Conservation (phyloP, 2,797 vertebrate species). For the Pachyuromys duprasi region DNA sequence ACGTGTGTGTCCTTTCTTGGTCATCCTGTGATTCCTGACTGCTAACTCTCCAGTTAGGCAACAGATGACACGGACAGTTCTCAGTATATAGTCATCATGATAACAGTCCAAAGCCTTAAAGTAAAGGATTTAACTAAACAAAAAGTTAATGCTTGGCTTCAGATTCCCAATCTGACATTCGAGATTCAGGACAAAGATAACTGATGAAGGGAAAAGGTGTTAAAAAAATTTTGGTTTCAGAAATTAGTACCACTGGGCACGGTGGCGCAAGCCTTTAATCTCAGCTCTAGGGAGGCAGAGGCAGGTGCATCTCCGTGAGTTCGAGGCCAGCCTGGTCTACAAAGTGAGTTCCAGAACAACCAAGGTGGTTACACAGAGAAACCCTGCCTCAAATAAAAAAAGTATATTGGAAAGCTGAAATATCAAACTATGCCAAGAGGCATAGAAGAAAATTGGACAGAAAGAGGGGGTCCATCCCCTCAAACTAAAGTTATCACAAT, state of each 20-base stretch:
- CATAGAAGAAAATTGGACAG: neutral
- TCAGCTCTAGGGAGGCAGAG: too few relatives aligned
- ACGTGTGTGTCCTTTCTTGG: neutral
- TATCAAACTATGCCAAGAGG: neutral
- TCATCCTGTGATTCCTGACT: neutral
- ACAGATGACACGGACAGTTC: neutral
- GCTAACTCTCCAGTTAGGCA: neutral
- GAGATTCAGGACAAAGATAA: neutral
- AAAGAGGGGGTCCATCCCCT: neutral
- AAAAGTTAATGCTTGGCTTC: neutral
- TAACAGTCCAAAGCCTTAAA: neutral
- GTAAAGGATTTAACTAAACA: neutral
- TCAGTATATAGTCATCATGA: neutral
- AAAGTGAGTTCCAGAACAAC: too few relatives aligned
- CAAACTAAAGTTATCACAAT: too few relatives aligned
- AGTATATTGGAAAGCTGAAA: neutral
- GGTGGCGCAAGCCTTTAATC: too few relatives aligned
- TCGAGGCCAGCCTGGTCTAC: too few relatives aligned
- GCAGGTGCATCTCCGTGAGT: too few relatives aligned
- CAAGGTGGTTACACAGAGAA: too few relatives aligned
- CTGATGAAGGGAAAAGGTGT: neutral
- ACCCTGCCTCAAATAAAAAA: too few relatives aligned
- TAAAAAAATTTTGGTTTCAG: neutral
- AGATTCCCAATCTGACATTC: slow-evolving; percentile 4
- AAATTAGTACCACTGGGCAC: too few relatives aligned